Evolutionary conservation across 2,888 invertebrate genomes (phyloP).

Genomic region (Coenonympha glycerion): DNA sequence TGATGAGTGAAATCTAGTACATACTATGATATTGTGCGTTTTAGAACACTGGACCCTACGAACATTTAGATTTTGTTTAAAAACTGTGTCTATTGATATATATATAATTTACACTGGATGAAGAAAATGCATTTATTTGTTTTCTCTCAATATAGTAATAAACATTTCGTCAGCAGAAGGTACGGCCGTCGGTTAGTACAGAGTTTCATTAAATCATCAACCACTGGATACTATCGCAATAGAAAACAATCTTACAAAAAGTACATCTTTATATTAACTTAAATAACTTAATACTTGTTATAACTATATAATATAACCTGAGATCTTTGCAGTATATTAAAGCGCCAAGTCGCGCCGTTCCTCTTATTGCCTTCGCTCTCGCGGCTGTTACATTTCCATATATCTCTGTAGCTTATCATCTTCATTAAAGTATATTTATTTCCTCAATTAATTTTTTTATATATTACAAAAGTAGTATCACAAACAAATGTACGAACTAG

Average conservation of each 20-base stretch:
- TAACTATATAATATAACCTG: slow-evolving; percentile 74
- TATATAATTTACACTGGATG: slow-evolving; percentile 70
- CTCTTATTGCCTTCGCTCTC: slow-evolving; percentile 45
- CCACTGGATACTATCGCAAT: slow-evolving; percentile 57
- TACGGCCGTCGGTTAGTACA: slow-evolving; percentile 58
- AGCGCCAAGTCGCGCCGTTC: slow-evolving; percentile 34
- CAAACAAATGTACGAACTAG: slow-evolving; percentile 77
- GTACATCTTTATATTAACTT: slow-evolving; percentile 74
- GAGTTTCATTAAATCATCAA: slow-evolving; percentile 41
- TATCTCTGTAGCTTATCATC: slow-evolving; percentile 56
- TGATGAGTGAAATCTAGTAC: slow-evolving; percentile 70
- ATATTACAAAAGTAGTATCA: slow-evolving; percentile 77
- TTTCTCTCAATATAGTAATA: slow-evolving; percentile 38
- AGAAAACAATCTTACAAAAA: slow-evolving; percentile 71
- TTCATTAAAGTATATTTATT: slow-evolving; percentile 66
- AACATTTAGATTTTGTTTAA: slow-evolving; percentile 73
- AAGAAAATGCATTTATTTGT: slow-evolving; percentile 63
- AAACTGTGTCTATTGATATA: slow-evolving; percentile 71
- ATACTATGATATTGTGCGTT: slow-evolving; percentile 73
- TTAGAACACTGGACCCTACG: slow-evolving; percentile 74
- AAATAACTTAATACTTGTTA: slow-evolving; percentile 76
- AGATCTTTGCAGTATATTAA: slow-evolving; percentile 67
- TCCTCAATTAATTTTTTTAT: slow-evolving; percentile 69
- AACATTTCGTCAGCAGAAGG: slow-evolving; percentile 47
- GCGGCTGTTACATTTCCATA: slow-evolving; percentile 42